Evolutionary conservation across 2,113 vertebrate genomes (phyloP).

Genomic region (Catharus fuscescens): DNA sequence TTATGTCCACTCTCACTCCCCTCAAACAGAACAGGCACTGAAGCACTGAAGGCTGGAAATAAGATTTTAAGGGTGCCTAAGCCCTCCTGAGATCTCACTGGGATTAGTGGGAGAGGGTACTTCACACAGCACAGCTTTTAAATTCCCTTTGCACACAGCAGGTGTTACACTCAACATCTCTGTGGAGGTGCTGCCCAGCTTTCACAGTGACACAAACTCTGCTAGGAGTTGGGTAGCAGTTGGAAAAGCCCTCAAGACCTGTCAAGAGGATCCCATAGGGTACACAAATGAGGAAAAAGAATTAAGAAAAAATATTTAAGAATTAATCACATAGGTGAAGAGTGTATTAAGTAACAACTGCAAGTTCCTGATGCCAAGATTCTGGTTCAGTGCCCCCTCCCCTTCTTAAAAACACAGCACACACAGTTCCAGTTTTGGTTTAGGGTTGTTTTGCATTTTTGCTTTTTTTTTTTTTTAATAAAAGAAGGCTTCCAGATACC

Average conservation of each 20-base stretch:
- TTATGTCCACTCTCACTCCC: neutral
- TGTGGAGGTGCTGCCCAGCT: neutral
- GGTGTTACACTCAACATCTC: rapidly evolving
- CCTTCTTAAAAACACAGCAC: neutral
- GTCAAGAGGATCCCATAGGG: neutral
- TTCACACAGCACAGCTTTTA: neutral
- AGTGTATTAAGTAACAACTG: neutral
- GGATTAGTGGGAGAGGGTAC: neutral
- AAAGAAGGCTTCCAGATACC: constrained; percentile 29
- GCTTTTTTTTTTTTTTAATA: neutral
- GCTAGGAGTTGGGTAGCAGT: rapidly evolving
- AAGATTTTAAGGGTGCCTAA: neutral
- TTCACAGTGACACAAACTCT: neutral
- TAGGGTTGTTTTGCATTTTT: neutral
- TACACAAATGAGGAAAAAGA: neutral
- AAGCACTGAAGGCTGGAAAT: neutral
- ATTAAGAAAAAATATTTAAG: neutral
- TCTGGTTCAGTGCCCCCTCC: neutral
- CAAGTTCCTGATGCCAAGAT: neutral
- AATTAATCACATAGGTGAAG: neutral
- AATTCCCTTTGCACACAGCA: neutral
- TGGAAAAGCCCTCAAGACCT: neutral
- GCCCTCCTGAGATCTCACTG: neutral
- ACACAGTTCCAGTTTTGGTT: neutral
- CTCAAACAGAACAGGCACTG: neutral